These are phyloP conservation scores for Pachyuromys duprasi DNA, from an alignment of 2,797 vertebrate genomes.

Conservation along the genomic window DNA sequence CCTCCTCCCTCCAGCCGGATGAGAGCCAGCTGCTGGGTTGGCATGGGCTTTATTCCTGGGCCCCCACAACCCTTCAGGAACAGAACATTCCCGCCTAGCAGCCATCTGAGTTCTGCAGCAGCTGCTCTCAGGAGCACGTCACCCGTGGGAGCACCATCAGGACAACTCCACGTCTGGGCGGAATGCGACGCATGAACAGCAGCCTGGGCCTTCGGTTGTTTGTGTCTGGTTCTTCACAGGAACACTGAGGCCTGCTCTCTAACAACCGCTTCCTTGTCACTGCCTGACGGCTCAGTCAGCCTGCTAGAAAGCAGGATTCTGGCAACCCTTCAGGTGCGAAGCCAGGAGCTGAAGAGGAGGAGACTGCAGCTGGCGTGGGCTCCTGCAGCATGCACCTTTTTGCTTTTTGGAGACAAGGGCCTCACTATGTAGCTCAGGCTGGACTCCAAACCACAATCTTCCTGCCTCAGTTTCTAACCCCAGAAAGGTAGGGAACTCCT, in stretches of 20 bases:
- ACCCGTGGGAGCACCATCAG: background rate
- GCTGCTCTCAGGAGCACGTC: background rate
- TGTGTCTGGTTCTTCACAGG: background rate
- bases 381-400: background rate
- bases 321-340: background rate
- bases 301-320: background rate
- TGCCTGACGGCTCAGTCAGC: background rate
- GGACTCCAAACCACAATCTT: background rate
- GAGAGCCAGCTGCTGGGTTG: background rate
- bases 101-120: background rate
- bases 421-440: background rate
- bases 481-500: background rate
- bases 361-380: background rate
- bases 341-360: background rate
- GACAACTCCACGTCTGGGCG: background rate
- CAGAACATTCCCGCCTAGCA: background rate
- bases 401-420: background rate
- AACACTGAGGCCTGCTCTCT: background rate
- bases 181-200: background rate
- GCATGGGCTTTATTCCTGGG: background rate
- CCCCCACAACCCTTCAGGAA: background rate
- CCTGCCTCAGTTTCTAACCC: background rate
- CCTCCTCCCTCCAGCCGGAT: background rate
- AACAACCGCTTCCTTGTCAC: too few relatives aligned
- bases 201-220: background rate